Evolutionary conservation across 2,888 invertebrate genomes (phyloP).

Genomic region (Yponomeuta malinellus): DNA sequence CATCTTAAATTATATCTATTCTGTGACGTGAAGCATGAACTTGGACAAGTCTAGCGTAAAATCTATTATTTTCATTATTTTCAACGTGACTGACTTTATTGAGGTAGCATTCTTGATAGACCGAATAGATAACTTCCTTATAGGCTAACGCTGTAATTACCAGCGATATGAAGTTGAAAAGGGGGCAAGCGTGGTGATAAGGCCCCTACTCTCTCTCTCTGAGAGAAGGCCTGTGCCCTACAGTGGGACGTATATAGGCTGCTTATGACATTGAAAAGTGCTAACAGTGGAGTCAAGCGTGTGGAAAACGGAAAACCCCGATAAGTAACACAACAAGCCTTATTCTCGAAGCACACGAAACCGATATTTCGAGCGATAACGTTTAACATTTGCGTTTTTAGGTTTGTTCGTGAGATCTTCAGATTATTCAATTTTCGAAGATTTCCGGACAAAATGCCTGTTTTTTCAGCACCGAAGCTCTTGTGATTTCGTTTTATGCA

Average conservation of each 20-base stretch:
- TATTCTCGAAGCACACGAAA: not conserved
- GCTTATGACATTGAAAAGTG: not conserved
- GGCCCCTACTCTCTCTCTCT: no score
- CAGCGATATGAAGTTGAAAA: not conserved
- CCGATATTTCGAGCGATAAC: not conserved
- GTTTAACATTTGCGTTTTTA: no score
- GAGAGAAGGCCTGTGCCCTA: no score
- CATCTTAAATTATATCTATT: no score
- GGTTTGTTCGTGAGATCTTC: not conserved
- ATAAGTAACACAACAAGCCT: not conserved
- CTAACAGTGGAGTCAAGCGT: not conserved
- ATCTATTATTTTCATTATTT: not conserved
- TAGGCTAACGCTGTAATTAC: not conserved
- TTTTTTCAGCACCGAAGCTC: no score
- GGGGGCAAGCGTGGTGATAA: no score
- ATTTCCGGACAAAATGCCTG: no score
- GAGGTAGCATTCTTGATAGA: not conserved
- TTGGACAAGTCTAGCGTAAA: not conserved
- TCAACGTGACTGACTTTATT: not conserved
- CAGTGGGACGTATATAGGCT: no score
- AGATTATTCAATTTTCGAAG: not conserved
- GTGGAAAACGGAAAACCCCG: slow-evolving; percentile 2
- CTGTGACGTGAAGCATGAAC: no score
- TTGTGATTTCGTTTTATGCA: no score
- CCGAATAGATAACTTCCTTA: not conserved